Evolutionary conservation across 1,140 invertebrate genomes (phyloP).

Genomic region (Tetramorium alpestre): DNA sequence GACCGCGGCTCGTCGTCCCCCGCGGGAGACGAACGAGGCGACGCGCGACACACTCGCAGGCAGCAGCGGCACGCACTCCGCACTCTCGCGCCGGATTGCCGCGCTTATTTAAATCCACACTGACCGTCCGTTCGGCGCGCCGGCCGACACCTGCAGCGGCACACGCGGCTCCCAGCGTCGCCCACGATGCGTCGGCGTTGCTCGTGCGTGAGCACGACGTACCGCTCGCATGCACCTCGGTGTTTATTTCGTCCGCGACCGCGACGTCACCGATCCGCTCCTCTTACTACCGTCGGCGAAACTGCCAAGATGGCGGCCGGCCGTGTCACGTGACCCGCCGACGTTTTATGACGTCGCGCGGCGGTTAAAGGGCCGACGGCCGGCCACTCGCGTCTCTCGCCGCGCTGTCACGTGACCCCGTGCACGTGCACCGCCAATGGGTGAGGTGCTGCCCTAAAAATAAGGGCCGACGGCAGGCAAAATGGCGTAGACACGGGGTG

Average conservation of each 20-base stretch:
- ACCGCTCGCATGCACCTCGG: conserved; percentile 79
- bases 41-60: conserved; percentile 54
- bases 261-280: conserved; percentile 81
- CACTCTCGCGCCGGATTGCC: conserved; percentile 64
- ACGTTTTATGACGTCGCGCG: conserved; percentile 75
- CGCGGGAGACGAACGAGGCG: conserved; percentile 68
- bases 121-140: conserved; percentile 75
- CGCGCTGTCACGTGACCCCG: conserved; percentile 70
- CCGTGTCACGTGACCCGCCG: conserved; percentile 79
- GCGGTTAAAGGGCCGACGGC: conserved; percentile 73
- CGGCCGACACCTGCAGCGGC: conserved; percentile 72
- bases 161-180: conserved; percentile 69
- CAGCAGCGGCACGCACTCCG: neutral
- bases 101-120: conserved; percentile 79
- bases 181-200: conserved; percentile 64
- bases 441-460: conserved; percentile 65
- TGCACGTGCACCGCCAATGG: conserved; percentile 74
- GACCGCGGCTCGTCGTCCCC: conserved; percentile 72
- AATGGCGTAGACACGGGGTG: conserved; percentile 65
- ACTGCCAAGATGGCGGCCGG: conserved; percentile 82
- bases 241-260: conserved; percentile 82
- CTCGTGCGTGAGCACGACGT: conserved; percentile 56
- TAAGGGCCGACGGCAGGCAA: conserved; percentile 69
- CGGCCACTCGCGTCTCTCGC: conserved; percentile 70
- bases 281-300: conserved; percentile 80